Conservation (phyloP, 2,888 invertebrate species). For the Tuberolachnus salignus region DNA sequence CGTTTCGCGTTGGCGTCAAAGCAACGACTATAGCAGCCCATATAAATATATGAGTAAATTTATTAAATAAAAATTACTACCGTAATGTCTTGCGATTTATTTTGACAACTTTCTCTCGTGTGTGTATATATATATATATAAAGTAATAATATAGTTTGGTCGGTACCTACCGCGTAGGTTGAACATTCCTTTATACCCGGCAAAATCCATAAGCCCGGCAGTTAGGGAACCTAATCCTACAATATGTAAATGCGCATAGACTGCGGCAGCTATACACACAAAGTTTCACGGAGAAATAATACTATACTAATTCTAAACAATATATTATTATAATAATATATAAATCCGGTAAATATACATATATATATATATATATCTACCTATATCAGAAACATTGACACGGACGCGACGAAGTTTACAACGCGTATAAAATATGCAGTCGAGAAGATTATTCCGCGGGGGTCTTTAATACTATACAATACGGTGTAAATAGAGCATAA, state of each 20-base stretch:
- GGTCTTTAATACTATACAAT: too few species aligned
- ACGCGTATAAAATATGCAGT: too few species aligned
- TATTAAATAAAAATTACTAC: conserved; percentile 24
- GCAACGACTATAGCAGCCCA: too few species aligned
- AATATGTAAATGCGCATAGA: not conserved
- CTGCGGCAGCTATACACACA: not conserved
- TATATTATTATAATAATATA: not conserved
- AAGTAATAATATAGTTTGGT: too few species aligned
- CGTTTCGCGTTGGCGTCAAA: too few species aligned
- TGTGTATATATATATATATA: too few species aligned
- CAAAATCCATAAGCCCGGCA: conserved; percentile 31
- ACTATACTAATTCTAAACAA: conserved; percentile 7
- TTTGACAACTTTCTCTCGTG: not conserved
- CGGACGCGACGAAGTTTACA: not conserved
- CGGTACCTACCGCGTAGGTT: not conserved
- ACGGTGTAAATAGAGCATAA: too few species aligned
- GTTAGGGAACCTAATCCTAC: conserved; percentile 19
- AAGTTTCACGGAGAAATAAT: conserved; percentile 35
- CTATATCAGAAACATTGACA: conserved; percentile 6
- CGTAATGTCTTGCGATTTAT: conserved; percentile 6
- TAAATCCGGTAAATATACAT: conserved; percentile 15
- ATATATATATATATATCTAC: not conserved
- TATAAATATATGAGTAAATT: not conserved
- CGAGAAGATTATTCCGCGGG: too few species aligned
- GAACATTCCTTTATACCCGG: not conserved